These are phyloP conservation scores for Engystomops pustulosus DNA, from an alignment of 2,113 vertebrate genomes.

Conservation along the genomic window DNA sequence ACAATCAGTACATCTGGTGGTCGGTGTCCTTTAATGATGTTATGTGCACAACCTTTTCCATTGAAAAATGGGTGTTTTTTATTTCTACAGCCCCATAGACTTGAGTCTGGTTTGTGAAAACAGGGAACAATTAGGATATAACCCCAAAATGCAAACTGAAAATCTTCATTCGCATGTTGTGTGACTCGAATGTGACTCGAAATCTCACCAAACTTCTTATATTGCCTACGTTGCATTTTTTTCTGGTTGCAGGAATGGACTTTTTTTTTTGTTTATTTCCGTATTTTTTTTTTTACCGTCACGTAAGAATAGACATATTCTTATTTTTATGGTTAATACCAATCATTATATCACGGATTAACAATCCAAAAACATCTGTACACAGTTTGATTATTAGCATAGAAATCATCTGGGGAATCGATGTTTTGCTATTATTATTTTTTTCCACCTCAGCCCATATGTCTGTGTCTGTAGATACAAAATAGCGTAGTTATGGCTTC, in stretches of 20 bases:
- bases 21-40: no score
- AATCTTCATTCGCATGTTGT: no score
- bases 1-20: no score
- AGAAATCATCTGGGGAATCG: background rate
- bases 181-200: no score
- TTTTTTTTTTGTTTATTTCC: background rate
- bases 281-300: background rate
- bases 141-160: no score
- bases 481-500: background rate
- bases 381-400: conserved; percentile 14
- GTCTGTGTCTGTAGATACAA: background rate
- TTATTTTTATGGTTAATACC: conserved; percentile 3
- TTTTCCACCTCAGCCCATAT: background rate
- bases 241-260: background rate
- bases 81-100: no score
- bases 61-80: no score
- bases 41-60: no score
- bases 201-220: no score
- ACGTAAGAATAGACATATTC: background rate
- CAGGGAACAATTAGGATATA: no score
- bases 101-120: no score
- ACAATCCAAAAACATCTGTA: conserved; percentile 18
- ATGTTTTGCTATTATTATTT: conserved; percentile 18
- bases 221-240: background rate
- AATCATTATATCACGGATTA: background rate